Base-by-base conservation (phyloP, 2,888 invertebrate species). In the Synergus umbraculus region DNA sequence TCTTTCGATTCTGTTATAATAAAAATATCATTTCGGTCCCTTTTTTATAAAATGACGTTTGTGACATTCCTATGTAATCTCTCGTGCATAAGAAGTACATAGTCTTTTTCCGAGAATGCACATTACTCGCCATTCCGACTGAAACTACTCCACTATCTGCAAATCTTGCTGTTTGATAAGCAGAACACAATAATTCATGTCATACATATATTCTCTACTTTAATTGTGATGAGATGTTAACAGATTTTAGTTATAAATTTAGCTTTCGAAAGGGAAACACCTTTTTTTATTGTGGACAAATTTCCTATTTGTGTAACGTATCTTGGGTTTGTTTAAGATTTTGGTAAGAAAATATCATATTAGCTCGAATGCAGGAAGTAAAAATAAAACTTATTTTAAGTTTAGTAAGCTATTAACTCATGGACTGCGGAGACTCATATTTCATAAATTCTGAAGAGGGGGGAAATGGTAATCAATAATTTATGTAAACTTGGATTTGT, bases 141-240 rank as follows among this genome's bases (percentile, higher is more conserved):
- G 43, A 66, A 66, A 66, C 66, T 29, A 29, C 29, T 44, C 10
- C 29, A 54, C 69, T 73, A 49, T 54, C 54, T 54, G 37, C 29
- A 49, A 73, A 73, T 73, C n/a, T 73, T 43, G n/a, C 13, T 69
- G 15, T 73, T 49, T 54, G 69, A 73, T 73, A 73, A 73, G 49
- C 49, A 49, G 46, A 73, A 54, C 46, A 46, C 44, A 37, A 15
- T 69, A 29, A 46, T 69, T 13, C 29, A 46, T 69, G 66, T n/a
- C 15, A 10, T 66, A 10, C 10, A 29, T 29, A 29, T 29, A 29
- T 43, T 66, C 15, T 69, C 29, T 22, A 10, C 67, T 41, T 41
- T 43, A 18, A 49, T n/a, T 4, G 49, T n/a, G 49, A 54, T n/a
- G 46, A 49, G n/a, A 49, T 22, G n/a, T 73, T 54, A 49, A 73